Percentiles rank a stretch among this genome's conserved stretches.
These are phyloP conservation scores for Himalopsyche tibetana DNA, from an alignment of 2,888 invertebrate genomes.

Conservation along the genomic window DNA sequence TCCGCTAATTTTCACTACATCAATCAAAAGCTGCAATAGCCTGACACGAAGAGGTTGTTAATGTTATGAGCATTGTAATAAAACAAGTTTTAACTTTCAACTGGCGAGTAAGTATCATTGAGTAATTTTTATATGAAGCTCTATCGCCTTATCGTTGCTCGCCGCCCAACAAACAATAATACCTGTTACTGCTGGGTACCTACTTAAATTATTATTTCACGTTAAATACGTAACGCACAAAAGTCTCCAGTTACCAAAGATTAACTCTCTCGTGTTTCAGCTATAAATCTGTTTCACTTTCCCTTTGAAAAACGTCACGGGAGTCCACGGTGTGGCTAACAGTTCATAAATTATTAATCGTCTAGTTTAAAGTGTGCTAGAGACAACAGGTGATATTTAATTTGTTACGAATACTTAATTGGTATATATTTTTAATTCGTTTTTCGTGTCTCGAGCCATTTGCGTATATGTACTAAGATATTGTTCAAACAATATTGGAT, in stretches of 20 bases:
- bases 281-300: conserved; percentile 56
- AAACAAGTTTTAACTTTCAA: too few relatives aligned
- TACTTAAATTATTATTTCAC: conserved; percentile 28
- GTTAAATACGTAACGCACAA: conserved; percentile 28
- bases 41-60: too few relatives aligned
- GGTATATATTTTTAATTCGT: background rate
- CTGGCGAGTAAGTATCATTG: background rate
- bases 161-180: background rate
- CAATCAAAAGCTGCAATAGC: too few relatives aligned
- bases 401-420: conserved; percentile 11
- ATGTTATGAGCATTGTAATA: too few relatives aligned
- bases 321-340: conserved; percentile 41
- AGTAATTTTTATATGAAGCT: conserved; percentile 5
- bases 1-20: too few relatives aligned
- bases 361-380: background rate
- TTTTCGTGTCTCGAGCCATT: background rate
- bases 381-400: conserved; percentile 47
- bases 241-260: conserved; percentile 27
- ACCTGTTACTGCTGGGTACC: background rate
- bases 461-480: background rate
- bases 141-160: background rate
- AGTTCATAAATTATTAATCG: conserved; percentile 54
- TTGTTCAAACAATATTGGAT: too few relatives aligned
- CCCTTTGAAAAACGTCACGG: conserved; percentile 55
- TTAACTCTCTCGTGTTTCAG: conserved; percentile 23